Evolutionary conservation across 2,113 vertebrate species (phyloP).

Genomic region (Monarcha castaneiventris): DNA sequence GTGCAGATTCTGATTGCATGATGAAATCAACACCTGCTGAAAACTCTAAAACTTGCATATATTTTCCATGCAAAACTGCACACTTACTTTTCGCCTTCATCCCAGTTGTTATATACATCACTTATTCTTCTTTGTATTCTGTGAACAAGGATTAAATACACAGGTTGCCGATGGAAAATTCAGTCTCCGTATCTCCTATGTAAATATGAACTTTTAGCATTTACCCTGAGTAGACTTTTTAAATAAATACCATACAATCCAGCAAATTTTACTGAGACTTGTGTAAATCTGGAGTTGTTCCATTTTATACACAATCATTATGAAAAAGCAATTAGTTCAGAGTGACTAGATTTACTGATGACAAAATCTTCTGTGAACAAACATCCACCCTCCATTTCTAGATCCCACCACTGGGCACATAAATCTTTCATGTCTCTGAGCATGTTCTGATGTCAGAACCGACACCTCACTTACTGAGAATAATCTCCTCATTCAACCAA

Average conservation of each 20-base stretch:
- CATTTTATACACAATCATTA: background rate
- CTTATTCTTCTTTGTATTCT: background rate
- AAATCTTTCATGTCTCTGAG: background rate
- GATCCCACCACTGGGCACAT: background rate
- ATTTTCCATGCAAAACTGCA: background rate
- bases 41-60: background rate
- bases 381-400: background rate
- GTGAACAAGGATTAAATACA: background rate
- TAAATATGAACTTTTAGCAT: constrained; percentile 24
- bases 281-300: background rate
- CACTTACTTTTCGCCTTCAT: background rate
- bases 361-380: background rate
- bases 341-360: background rate
- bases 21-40: background rate
- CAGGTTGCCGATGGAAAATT: background rate
- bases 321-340: constrained; percentile 11
- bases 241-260: constrained; percentile 9
- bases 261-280: background rate
- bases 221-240: background rate
- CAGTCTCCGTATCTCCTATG: background rate
- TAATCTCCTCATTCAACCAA: background rate
- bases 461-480: background rate
- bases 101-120: background rate
- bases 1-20: background rate
- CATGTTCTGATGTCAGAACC: background rate